Conservation (phyloP, 2,888 invertebrate genomes). For the Drosophila histrio region DNA sequence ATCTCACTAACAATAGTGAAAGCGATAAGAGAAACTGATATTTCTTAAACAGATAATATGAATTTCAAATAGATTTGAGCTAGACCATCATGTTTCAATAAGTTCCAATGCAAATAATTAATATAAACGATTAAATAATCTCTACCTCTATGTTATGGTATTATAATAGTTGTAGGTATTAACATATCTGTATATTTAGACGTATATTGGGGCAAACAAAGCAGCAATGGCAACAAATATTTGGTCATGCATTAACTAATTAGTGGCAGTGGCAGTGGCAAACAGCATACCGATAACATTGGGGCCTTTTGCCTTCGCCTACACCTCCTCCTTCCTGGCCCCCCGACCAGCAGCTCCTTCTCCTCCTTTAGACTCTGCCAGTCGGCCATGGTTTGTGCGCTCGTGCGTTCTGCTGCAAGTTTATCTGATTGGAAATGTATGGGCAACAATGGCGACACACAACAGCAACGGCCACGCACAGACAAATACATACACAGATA, state of each 20-base stretch:
- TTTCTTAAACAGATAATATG: no score
- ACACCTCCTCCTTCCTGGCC: not conserved
- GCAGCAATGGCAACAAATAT: constrained; percentile 51
- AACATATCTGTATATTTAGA: not conserved
- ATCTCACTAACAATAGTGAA: no score
- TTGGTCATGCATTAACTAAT: constrained; percentile 78
- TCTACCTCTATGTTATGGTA: not conserved
- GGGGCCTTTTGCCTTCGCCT: constrained; percentile 2
- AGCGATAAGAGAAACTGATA: not conserved
- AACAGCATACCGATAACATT: constrained; percentile 36
- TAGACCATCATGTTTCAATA: not conserved
- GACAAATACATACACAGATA: constrained; percentile 28
- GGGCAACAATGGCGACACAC: constrained; percentile 74
- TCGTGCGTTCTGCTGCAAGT: constrained; percentile 68
- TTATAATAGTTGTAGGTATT: not conserved
- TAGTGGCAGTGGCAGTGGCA: constrained; percentile 64
- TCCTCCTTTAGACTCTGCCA: constrained; percentile 17
- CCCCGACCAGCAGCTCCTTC: constrained; percentile 8
- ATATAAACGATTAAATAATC: not conserved
- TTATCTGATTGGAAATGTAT: constrained; percentile 73
- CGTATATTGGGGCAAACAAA: constrained; percentile 8
- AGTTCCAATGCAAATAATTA: not conserved
- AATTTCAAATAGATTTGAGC: not conserved
- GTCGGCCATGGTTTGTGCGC: constrained; percentile 55
- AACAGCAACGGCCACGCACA: constrained; percentile 36